These are phyloP conservation scores for Laspeyria flexula DNA, from an alignment of 2,888 invertebrate species.

Conservation along the genomic window DNA sequence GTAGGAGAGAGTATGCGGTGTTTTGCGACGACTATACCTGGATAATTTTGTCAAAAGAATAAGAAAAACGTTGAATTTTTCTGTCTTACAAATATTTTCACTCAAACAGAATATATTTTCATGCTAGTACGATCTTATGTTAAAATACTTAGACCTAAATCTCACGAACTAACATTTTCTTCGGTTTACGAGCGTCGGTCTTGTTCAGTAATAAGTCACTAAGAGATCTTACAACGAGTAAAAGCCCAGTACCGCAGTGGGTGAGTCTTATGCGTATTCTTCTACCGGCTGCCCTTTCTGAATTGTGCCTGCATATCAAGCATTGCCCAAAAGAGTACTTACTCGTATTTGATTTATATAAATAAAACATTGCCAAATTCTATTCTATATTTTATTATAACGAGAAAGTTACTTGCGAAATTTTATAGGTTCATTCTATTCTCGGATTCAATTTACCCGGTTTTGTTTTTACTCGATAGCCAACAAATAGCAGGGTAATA, in stretches of 20 bases:
- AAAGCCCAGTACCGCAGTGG: slow-evolving; percentile 1
- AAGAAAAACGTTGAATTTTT: too few species aligned
- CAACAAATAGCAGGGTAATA: too few species aligned
- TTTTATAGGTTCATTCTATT: too few species aligned
- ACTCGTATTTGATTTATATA: slow-evolving; percentile 3
- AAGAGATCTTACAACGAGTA: slow-evolving; percentile 12
- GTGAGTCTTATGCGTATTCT: slow-evolving; percentile 6
- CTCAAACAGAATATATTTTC: neutral
- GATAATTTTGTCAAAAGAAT: too few species aligned
- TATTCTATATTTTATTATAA: neutral
- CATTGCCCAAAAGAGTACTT: neutral
- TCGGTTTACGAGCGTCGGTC: slow-evolving; percentile 3
- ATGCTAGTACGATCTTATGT: slow-evolving; percentile 1
- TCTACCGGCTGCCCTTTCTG: slow-evolving; percentile 15
- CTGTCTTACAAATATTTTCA: neutral
- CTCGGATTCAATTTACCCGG: too few species aligned
- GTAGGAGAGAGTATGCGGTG: too few species aligned
- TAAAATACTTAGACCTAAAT: slow-evolving; percentile 10
- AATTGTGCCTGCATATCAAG: slow-evolving; percentile 10
- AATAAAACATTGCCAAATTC: slow-evolving; percentile 7
- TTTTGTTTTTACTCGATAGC: too few species aligned
- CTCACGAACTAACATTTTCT: slow-evolving; percentile 6
- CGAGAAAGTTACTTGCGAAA: too few species aligned
- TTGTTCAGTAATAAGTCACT: slow-evolving; percentile 10
- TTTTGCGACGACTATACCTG: too few species aligned